Conservation (phyloP, 2,888 invertebrate species). For the Noctua fimbriata region DNA sequence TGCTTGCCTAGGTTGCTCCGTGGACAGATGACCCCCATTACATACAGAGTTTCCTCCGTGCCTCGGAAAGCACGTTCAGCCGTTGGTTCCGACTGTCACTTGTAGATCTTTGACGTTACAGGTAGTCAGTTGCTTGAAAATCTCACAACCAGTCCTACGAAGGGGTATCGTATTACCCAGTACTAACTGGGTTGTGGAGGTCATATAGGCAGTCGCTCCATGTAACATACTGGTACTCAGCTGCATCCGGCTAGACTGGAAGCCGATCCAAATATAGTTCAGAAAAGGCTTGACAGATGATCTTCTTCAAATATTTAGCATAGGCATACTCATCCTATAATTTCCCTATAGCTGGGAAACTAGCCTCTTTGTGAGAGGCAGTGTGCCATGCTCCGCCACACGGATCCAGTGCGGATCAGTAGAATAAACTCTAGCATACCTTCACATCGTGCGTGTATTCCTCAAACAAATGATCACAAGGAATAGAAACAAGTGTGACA, state of each 20-base stretch:
- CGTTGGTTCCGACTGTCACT: too few species aligned
- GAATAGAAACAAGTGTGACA: slow-evolving; percentile 24
- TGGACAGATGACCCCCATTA: too few species aligned
- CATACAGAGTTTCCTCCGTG: too few species aligned
- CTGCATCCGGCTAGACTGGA: background rate
- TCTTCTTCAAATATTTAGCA: background rate
- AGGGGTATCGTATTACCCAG: too few species aligned
- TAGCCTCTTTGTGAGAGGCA: background rate
- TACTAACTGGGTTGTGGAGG: too few species aligned
- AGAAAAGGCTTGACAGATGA: background rate
- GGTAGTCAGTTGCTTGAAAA: background rate
- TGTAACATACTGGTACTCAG: background rate
- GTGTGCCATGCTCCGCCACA: background rate
- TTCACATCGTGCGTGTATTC: slow-evolving; percentile 36
- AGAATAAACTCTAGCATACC: slow-evolving; percentile 26
- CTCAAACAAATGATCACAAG: slow-evolving; percentile 28
- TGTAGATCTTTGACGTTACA: too few species aligned
- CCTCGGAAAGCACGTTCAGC: too few species aligned
- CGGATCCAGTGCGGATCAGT: background rate
- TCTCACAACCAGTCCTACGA: background rate
- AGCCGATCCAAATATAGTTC: background rate
- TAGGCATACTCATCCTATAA: background rate
- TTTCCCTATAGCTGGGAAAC: background rate
- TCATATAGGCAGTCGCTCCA: too few species aligned
- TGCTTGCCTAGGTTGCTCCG: too few species aligned